Evolutionary conservation across 2,797 vertebrate species (phyloP), one percentile per base, ranked within the genome.

Genomic region (Amniataba percoides): DNA sequence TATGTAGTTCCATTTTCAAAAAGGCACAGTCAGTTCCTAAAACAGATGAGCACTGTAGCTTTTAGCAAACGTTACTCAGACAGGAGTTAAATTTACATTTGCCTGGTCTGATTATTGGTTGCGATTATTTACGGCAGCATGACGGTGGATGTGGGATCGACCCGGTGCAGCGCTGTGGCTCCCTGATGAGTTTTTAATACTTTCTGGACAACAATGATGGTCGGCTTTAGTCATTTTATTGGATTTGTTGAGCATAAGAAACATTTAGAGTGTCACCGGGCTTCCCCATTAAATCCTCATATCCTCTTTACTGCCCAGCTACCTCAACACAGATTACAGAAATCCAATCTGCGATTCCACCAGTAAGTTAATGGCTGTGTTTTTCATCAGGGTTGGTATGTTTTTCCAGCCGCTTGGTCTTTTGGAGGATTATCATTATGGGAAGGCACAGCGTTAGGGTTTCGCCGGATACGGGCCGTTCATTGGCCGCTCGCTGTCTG

Each of bases 321-420:
- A 52, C 25, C 34, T 65, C 27, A 74, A 6, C 56, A 36, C 19
- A 27, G 49, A 79, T 62, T 72, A n/a, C 18, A 14, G 16, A 82
- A 81, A 82, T 74, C 71, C 62, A 34, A 23, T 60, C 31, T 25
- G 23, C 1, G 1, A 39, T 36, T 57, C 62, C 36, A 65, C 85
- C 74, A 57, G 68, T 8, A 9, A 46, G 42, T 72, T 42, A 64
- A 68, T 42, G 31, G 16, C 31, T n/a, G 25, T 66, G 76, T 77
- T 80, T 80, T 71, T 69, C 60, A 55, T 77, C 46, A 43, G 61
- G 55, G 34, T 31, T 15, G 31, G 49, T 67, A 57, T 73, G 27
- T 69, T 4, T 56, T 79, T 87, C 25, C 66, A 76, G 67, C 57
- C 53, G n/a, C 31, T 74, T 70, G 42, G 49, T 61, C 18, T 80